Base-by-base conservation (phyloP, 2,888 invertebrate species). In the Epistrophe eligans region DNA sequence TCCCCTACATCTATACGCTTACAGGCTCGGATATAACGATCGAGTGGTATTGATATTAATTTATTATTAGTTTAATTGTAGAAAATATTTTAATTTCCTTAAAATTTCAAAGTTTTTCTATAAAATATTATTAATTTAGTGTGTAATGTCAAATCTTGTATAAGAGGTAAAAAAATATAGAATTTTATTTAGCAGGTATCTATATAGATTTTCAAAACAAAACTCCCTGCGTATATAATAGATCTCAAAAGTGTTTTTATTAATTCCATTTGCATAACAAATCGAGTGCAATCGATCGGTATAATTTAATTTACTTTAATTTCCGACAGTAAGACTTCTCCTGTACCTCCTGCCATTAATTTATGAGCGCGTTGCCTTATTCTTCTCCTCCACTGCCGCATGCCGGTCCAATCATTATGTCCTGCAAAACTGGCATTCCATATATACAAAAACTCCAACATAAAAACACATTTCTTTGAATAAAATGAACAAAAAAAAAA, bases 231-330 rank as follows among this genome's bases (percentile, higher is more conserved):
- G 48, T 13, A 38, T 38, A 2, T 35, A 35, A 17, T 17, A 35
- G 8, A 38, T 15, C 5, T 19, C 35, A 62, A 79, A 72, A 72
- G 57, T 45, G 72, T 58, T 55, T n/a, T 76, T 79, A 84, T 84
- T 80, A 83, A 79, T 87, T 83, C 67, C 19, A 87, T 79, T 87
- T 79, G 40, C 87, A 72, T 38, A 79, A 72, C 76, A 87, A 87
- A 87, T 83, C 79, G 83, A 83, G 79, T 52, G 79, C 87, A 87
- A 87, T 87, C 87, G 87, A 87, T 87, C 66, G 87, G 71, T 67
- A 62, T 83, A 87, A 87, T 87, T 87, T 87, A 87, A 87, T 87
- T 87, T 66, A 79, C 70, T 57, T 60, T 50, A 64, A 62, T 72
- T 52, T 64, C 74, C 67, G 52, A 55, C 66, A 72, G 11, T 9